Percentiles rank a stretch among this genome's conserved stretches.
These are phyloP conservation scores for Gorsachius goisagi DNA, from an alignment of 2,113 vertebrate genomes.

Conservation along the genomic window DNA sequence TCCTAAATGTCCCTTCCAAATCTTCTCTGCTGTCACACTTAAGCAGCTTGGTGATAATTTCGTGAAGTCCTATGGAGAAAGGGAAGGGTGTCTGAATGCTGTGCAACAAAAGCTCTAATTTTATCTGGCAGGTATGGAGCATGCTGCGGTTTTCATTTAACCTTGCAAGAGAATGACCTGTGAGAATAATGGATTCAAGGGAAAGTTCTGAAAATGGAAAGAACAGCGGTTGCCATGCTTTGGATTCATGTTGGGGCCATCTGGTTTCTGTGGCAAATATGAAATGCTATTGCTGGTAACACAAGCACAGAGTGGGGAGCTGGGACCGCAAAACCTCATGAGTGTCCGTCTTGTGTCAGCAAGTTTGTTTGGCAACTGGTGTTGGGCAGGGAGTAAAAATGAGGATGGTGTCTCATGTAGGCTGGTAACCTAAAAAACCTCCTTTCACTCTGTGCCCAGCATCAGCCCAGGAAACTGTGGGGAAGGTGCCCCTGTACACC, in stretches of 20 bases:
- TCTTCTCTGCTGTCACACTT: neutral
- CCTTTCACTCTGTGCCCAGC: neutral
- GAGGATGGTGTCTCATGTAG: fast-evolving
- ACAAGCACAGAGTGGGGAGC: neutral
- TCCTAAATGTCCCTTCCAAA: slow-evolving; percentile 9
- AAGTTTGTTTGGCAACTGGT: neutral
- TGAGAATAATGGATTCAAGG: slow-evolving; percentile 10
- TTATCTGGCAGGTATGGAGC: slow-evolving; percentile 5
- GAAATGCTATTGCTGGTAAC: neutral
- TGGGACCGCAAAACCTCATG: neutral
- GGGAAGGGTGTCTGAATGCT: neutral
- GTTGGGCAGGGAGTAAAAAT: neutral
- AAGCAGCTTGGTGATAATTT: slow-evolving; percentile 23
- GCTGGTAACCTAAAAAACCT: neutral
- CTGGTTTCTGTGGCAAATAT: neutral
- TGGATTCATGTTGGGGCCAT: slow-evolving; percentile 28
- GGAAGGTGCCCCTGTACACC: neutral
- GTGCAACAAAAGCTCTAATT: neutral
- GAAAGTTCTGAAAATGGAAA: slow-evolving; percentile 12
- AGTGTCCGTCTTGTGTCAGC: neutral
- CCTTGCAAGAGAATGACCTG: slow-evolving; percentile 33
- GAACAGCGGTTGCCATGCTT: neutral
- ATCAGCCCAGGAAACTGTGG: neutral
- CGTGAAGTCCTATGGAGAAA: neutral
- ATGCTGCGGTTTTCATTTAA: neutral